Percentiles rank a stretch among this genome's conserved stretches.
These are phyloP conservation scores for Thymelicus acteon DNA, from an alignment of 2,888 invertebrate species.

Conservation along the genomic window DNA sequence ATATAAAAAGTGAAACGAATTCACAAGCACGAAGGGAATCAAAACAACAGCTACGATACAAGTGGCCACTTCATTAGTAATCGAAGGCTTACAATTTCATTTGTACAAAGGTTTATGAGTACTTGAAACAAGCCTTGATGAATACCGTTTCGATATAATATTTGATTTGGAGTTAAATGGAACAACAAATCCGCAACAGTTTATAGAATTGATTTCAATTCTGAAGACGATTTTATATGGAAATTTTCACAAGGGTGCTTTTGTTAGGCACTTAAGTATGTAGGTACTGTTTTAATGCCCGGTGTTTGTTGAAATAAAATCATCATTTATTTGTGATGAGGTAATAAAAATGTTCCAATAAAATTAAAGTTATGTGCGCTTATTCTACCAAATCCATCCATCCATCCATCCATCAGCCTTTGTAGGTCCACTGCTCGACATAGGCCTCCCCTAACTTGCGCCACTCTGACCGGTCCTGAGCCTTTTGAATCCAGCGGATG, in stretches of 20 bases:
- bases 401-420: too few relatives aligned
- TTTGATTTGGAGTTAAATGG: slow-evolving; percentile 12
- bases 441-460: too few relatives aligned
- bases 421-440: too few relatives aligned
- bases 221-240: not conserved
- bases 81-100: slow-evolving; percentile 28
- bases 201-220: slow-evolving; percentile 8
- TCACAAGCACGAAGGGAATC: slow-evolving; percentile 26
- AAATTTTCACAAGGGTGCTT: slow-evolving; percentile 6
- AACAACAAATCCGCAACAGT: slow-evolving; percentile 13
- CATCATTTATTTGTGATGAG: too few relatives aligned
- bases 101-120: slow-evolving; percentile 25
- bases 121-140: slow-evolving; percentile 2
- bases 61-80: slow-evolving; percentile 34
- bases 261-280: not conserved
- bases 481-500: too few relatives aligned
- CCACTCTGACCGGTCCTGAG: too few relatives aligned
- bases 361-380: too few relatives aligned
- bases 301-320: too few relatives aligned
- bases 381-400: too few relatives aligned
- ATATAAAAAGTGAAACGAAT: slow-evolving; percentile 21
- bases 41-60: slow-evolving; percentile 21
- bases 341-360: too few relatives aligned
- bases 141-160: slow-evolving; percentile 12
- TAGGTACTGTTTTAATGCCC: not conserved